Conservation (phyloP, 2,797 vertebrate genomes). For the Melanotaenia nigrans region DNA sequence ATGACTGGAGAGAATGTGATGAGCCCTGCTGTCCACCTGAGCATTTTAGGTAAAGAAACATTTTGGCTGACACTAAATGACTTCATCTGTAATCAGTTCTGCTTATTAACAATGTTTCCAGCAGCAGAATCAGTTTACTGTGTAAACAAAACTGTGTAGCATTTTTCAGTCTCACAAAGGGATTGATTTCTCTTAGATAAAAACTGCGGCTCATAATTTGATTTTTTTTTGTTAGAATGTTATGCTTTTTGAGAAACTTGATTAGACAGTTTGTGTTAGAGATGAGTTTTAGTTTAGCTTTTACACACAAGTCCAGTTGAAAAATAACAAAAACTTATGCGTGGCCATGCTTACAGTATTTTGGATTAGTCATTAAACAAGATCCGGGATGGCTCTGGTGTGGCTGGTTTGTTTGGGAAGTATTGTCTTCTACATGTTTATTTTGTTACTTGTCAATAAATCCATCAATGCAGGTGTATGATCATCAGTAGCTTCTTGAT, state of each 20-base stretch:
- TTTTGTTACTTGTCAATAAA: too few relatives aligned
- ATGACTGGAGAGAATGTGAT: slow-evolving; percentile 93
- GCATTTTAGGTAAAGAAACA: slow-evolving; percentile 85
- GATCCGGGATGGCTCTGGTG: too few relatives aligned
- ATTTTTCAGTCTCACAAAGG: slow-evolving; percentile 8
- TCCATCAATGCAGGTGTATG: too few relatives aligned
- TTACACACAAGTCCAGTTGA: not conserved
- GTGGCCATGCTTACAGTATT: not conserved
- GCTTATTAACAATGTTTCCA: not conserved
- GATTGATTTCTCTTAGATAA: not conserved
- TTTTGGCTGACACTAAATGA: not conserved
- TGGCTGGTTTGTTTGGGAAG: too few relatives aligned
- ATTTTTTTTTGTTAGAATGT: slow-evolving; percentile 16
- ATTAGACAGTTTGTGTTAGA: slow-evolving; percentile 14
- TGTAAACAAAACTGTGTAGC: not conserved
- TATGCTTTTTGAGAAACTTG: not conserved
- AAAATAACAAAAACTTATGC: not conserved
- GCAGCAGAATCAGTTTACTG: not conserved
- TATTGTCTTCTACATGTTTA: too few relatives aligned
- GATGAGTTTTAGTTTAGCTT: slow-evolving; percentile 3
- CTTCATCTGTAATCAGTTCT: not conserved
- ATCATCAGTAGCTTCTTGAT: too few relatives aligned
- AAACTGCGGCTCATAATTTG: not conserved
- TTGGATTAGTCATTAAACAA: too few relatives aligned
- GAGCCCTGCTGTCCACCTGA: slow-evolving; percentile 84